Conservation (phyloP, 2,797 vertebrate genomes). For the Agapornis canus region DNA sequence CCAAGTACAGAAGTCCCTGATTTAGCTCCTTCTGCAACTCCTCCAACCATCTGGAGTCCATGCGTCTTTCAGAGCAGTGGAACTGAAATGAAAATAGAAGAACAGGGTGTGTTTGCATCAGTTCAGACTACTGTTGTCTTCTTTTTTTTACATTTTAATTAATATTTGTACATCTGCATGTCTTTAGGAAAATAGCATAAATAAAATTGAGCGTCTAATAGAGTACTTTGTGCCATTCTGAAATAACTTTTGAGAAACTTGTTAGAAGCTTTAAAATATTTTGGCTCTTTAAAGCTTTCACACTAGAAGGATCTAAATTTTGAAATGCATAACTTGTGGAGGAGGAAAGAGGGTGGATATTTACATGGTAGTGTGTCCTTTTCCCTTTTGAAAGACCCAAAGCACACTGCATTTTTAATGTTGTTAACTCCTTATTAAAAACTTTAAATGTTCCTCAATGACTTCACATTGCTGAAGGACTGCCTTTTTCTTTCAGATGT, state of each 20-base stretch:
- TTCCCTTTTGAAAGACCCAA: background rate
- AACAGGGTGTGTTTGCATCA: background rate
- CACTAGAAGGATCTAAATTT: background rate
- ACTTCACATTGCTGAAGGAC: background rate
- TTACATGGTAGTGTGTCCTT: background rate
- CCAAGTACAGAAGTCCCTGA: background rate
- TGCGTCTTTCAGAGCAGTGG: background rate
- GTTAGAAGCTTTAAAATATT: background rate
- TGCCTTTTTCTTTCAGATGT: conserved; percentile 17
- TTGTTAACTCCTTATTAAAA: conserved; percentile 19
- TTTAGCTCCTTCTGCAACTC: conserved; percentile 39
- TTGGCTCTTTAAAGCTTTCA: background rate
- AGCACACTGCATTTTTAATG: background rate
- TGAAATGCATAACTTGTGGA: background rate
- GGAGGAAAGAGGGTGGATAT: background rate
- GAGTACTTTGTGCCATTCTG: background rate
- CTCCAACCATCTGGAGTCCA: conserved; percentile 42
- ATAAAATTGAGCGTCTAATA: background rate
- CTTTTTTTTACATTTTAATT: background rate
- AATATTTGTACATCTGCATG: background rate
- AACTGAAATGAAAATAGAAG: background rate
- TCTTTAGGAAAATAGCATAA: background rate
- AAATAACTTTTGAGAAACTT: background rate
- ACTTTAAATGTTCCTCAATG: background rate
- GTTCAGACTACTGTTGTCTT: background rate